These are phyloP conservation scores for Temnothorax rugatulus DNA, from an alignment of 2,888 invertebrate species.

Conservation along the genomic window DNA sequence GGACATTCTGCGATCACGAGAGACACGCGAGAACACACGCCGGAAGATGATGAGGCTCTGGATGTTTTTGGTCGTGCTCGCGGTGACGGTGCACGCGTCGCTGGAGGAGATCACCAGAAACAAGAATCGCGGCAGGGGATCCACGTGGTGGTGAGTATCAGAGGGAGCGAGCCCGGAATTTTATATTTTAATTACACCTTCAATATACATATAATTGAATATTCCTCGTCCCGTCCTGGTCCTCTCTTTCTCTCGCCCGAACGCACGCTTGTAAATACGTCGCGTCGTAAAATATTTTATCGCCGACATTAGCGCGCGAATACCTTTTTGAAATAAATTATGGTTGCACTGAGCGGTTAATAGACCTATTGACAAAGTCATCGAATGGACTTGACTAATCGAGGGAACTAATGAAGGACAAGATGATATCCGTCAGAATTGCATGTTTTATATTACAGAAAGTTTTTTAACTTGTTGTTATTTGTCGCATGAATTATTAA, in stretches of 20 bases:
- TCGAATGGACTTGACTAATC: constrained; percentile 4
- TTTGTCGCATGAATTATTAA: not conserved
- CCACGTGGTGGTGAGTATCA: constrained; percentile 95
- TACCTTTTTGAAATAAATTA: constrained; percentile 43
- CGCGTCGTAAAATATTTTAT: constrained; percentile 46
- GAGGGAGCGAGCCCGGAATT: not conserved
- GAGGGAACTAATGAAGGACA: not conserved
- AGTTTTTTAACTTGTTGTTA: not conserved
- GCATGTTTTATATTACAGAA: not conserved
- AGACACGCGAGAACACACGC: constrained; percentile 26
- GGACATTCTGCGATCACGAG: constrained; percentile 18
- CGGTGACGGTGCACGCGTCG: constrained; percentile 87
- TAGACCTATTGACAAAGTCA: constrained; percentile 45
- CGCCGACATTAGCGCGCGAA: constrained; percentile 26
- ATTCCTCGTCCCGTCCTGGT: not conserved
- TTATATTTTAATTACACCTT: constrained; percentile 13
- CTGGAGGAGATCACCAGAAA: constrained; percentile 83
- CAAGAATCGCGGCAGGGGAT: constrained; percentile 93
- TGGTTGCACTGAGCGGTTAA: constrained; percentile 20
- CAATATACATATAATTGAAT: not conserved
- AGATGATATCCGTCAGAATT: not conserved
- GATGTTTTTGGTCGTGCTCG: constrained; percentile 85
- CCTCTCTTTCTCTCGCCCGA: not conserved
- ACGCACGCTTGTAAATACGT: constrained; percentile 21
- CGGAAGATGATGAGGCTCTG: constrained; percentile 83